A percentile compares a stretch with the other conserved stretches of the same genome.
Conservation (phyloP, 2,888 invertebrate species). For the Lamellibrachia satsuma region DNA sequence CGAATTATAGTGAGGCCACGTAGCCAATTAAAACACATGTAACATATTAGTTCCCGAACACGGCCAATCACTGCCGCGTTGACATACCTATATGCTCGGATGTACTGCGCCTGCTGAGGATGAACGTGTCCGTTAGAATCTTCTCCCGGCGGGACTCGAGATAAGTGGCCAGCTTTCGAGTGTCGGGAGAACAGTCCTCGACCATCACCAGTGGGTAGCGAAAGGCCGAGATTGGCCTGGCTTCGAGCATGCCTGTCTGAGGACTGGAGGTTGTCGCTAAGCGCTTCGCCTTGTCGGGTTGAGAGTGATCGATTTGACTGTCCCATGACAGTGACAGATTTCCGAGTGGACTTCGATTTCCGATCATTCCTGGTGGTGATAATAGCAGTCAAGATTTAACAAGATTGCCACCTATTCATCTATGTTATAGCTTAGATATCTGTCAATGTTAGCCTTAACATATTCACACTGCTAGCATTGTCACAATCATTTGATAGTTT, state of each 20-base stretch:
- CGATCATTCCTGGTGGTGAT: background rate
- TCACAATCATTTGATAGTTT: too few species aligned
- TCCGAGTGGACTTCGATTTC: background rate
- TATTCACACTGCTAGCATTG: too few species aligned
- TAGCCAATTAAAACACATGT: too few species aligned
- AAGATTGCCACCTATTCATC: too few species aligned
- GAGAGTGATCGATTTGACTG: background rate
- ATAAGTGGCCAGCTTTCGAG: background rate
- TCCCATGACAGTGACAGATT: background rate
- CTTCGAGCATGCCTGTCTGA: background rate
- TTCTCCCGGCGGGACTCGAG: conserved; percentile 3
- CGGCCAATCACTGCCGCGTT: background rate
- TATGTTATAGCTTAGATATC: too few species aligned
- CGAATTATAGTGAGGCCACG: too few species aligned
- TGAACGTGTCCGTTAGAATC: background rate
- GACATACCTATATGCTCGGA: background rate
- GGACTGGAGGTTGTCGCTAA: background rate
- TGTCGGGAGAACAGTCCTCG: background rate
- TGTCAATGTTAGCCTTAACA: too few species aligned
- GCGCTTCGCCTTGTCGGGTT: background rate
- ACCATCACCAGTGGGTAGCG: background rate
- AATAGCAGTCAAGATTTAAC: too few species aligned
- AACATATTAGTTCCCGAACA: background rate
- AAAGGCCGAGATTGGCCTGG: background rate
- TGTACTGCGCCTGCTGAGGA: background rate